These are phyloP conservation scores for Magallana gigas DNA, from an alignment of 1,140 invertebrate genomes.

Conservation along the genomic window DNA sequence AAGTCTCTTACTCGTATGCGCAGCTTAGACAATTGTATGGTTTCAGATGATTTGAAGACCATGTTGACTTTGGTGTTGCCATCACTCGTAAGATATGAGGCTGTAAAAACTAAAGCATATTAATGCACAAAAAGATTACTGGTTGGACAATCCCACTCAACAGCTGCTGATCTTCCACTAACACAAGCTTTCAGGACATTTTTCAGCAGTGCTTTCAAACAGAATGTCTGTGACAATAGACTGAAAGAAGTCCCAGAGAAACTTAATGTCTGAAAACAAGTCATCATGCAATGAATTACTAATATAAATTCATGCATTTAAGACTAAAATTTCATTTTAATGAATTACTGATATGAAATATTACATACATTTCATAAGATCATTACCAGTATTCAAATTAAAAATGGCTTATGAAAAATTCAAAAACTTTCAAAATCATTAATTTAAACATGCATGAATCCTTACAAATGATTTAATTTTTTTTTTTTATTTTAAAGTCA, in stretches of 20 bases:
- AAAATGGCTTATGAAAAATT: too few relatives aligned
- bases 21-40: constrained; percentile 73
- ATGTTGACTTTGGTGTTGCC: constrained; percentile 76
- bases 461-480: too few relatives aligned
- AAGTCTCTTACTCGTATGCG: constrained; percentile 73
- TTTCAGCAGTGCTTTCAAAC: constrained; percentile 11
- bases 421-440: too few relatives aligned
- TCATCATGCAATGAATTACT: background rate
- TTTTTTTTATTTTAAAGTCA: too few relatives aligned
- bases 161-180: background rate
- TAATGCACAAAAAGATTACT: constrained; percentile 11
- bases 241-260: constrained; percentile 11
- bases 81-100: constrained; percentile 71
- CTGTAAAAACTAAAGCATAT: constrained; percentile 62
- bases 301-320: too few relatives aligned
- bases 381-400: too few relatives aligned
- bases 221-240: background rate
- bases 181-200: background rate
- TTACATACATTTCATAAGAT: too few relatives aligned
- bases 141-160: background rate
- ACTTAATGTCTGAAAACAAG: background rate
- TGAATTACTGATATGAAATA: too few relatives aligned
- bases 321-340: too few relatives aligned
- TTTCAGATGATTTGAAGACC: constrained; percentile 74
- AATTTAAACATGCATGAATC: too few relatives aligned